Conservation (phyloP, 2,797 vertebrate genomes). For the Cossypha dichroa region DNA sequence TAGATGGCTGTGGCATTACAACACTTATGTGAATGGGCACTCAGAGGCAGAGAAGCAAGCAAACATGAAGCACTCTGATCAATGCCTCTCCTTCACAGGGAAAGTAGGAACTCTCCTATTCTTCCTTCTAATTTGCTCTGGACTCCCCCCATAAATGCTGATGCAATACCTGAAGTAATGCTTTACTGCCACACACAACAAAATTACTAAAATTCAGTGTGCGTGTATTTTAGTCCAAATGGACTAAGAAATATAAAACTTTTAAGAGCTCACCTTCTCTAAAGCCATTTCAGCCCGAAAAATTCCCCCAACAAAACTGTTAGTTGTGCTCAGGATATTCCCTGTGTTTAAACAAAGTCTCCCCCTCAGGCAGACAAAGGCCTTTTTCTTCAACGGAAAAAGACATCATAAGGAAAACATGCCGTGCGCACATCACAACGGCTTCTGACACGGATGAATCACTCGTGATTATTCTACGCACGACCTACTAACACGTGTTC, state of each 20-base stretch:
- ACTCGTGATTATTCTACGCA: accelerated
- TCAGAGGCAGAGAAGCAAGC: not conserved
- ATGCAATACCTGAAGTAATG: not conserved
- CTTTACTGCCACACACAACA: not conserved
- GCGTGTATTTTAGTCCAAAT: accelerated
- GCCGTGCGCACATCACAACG: not conserved
- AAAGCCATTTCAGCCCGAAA: not conserved
- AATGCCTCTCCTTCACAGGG: not conserved
- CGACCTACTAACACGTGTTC: not conserved
- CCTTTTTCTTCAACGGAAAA: not conserved
- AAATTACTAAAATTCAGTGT: accelerated
- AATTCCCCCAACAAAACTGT: not conserved
- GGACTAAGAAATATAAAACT: not conserved
- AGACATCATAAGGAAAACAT: not conserved
- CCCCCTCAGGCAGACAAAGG: not conserved
- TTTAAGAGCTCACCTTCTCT: not conserved
- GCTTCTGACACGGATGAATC: not conserved
- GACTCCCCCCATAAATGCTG: not conserved
- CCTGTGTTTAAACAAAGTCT: not conserved
- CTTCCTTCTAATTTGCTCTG: not conserved
- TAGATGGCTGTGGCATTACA: not conserved
- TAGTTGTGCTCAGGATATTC: accelerated
- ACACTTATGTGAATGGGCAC: accelerated
- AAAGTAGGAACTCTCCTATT: not conserved
- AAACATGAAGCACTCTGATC: accelerated